Evolutionary conservation across 64 coral and sea anemone species (phyloP), one percentile per base, ranked within the genome.

Genomic region (Pocillopora damicornis): DNA sequence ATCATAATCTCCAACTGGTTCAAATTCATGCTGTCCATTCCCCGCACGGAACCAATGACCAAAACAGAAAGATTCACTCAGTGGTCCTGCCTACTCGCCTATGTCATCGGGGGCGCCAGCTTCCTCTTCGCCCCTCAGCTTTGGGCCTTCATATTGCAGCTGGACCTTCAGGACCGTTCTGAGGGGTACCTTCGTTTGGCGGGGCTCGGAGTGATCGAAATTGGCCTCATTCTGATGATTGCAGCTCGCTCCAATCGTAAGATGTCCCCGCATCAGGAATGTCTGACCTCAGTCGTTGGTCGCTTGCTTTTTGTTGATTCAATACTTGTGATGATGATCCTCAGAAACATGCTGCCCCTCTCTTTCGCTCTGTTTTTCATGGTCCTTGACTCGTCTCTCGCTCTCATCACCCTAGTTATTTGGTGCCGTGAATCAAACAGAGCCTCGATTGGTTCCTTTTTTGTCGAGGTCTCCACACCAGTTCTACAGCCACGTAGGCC

Each of bases 181-280:
- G 89, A 87, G 71, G 89, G 89, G 13, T 67, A 30, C 37, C 35
- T 91, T 38, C 89, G 89, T 9, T 45, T 91, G 5, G 22, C 14
- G 13, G 82, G 82, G 20, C 57, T 91, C 17, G 89, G 86, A 23
- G 74, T 91, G 22, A 16, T 79, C 6, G 82, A 34, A 23, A 59
- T 91, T 65, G 89, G 89, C 12, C 71, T 91, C n/a, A 87, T 80
- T 64, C 69, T 87, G 22, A 16, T 88, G 13, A 37, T 81, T n/a
- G 74, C 61, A 75, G 90, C 83, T 10, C 90, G 90, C 23, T 69
- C 90, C 65, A 87, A 34, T 13, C 65, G 58, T 13, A 16, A 75
- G 9, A 60, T 15, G 14, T 51, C 66, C 15, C 63, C 76, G 13
- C 76, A 87, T 11, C 76, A 79, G 9, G 76, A 87, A 68, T 79